Base-by-base conservation (phyloP, 2,113 vertebrate species). In the Leptobrachium ailaonicum region DNA sequence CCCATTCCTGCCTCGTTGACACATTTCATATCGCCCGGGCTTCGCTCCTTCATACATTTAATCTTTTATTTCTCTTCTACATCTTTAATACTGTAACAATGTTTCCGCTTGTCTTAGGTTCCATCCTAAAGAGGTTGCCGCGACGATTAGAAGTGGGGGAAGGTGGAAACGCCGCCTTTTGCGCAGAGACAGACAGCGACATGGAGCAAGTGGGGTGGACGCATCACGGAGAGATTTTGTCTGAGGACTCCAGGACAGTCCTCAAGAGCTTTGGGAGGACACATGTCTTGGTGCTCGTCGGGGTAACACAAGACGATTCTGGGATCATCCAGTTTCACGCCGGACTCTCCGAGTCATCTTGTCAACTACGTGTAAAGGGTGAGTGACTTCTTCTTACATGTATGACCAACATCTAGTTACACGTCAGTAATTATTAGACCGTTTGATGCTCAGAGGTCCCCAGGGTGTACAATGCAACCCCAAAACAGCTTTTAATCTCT, bases 281-380 rank as follows among this genome's bases (percentile, higher is more conserved):
- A 8, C 98, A 98, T 66, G 95, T 97, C 42, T 91, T 98, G 82
- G 98, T 98, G 64, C 94, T 98, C 44, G 97, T 98, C 14, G 97
- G 96, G 0, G 96, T 96, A 40, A 95, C 95, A 64, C 93, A 94
- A 56, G 93, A 95, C 82, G 98, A 98, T 0, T 95, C 96, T 0
- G 97, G 98, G 20, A 87, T 95, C 68, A 92, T 99, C 84, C 95
- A 92, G 81, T 99, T 99, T 76, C 75, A 94, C 0, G 89, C 93
- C 0, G 92, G 95, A 68, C 94, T 94, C 84, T 98, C 97, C 0
- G 95, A 93, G 79, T 98, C 98, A 0, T 96, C 95, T 12, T 95
- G 96, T 56, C 95, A 97, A 87, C 94, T 99, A 66, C 91, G 96
- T 56, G 94, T 99, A 70, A 99, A 98, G 94, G 94, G 98, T 99